Evolutionary conservation across 30 jellyfish, hydroid and myxozoan species (phyloP), one percentile per base, ranked within the genome.

Genomic region (Chironex yamaguchii): DNA sequence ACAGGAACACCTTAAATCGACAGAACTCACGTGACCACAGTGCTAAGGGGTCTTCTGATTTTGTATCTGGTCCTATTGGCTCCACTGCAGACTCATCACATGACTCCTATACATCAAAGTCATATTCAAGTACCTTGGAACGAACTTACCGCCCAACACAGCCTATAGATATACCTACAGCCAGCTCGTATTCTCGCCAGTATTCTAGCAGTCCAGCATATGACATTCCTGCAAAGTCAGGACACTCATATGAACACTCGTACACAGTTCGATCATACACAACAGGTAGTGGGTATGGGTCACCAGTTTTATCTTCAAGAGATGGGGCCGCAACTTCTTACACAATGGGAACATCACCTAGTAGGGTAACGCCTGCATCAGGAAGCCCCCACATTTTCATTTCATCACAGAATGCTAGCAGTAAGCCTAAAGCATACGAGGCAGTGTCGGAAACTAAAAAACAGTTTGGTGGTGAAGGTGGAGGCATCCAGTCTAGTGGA

Each of bases 401-500:
- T 42, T 9, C 58, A 9, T 6, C 58, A 17, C 13, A 42, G 13
- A 42, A 17, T 42, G 17, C 13, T 42, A 17, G 13, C 17, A 42
- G 58, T 42, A 42, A 42, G 17, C 58, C 58, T 6, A 42, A 42
- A 17, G 58, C 13, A 6, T 42, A 42, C 58, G 13, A 42, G 58
- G 9, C 17, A 17, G 13, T 42, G 58, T 17, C 58, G 17, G 58
- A 42, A 42, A 42, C 82, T 29, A 85, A 74, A 29, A 84, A 72
- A 53, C 88, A 88, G 29, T 26, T 31, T 35, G 88, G 88, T 33
- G 72, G 72, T 30, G 76, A 49, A 14, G 34, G n/a, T 1, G 76
- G 76, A 14, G 94, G 94, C 62, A 74, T 62, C 69, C n/a, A n/a
- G n/a, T n/a, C n/a, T n/a, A 42, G 17, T 42, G 58, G 13, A 42